Evolutionary conservation across 2,888 invertebrate genomes (phyloP), one percentile per base, ranked within the genome.

Genomic region (Ormyrus thymus): DNA sequence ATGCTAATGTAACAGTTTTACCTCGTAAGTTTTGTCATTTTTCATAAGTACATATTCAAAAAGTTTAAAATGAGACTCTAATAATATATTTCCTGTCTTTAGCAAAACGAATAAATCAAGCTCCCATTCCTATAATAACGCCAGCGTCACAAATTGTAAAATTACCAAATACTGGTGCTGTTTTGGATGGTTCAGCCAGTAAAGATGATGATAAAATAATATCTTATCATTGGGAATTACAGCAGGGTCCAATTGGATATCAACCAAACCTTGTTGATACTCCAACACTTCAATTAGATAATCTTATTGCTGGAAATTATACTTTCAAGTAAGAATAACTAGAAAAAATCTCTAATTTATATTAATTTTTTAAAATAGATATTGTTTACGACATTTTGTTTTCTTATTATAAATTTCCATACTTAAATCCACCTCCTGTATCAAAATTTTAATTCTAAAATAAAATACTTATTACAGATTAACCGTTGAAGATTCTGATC

Each of bases 161-260:
- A 85, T 92, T 97, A 83, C 97, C 98, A 0, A 98, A 97, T 84
- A 95, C 95, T 0, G 95, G 95, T 61, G 97, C 97, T 0, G 96
- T 98, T 48, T 92, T 98, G 48, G 98, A 98, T 90, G 98, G 94
- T 59, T 93, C 93, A 1, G 89, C 95, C 0, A 96, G 96, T 85
- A 93, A 92, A 87, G 95, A 96, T 84, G 97, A 98, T 86, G 96
- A 96, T 86, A 94, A 94, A 80, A 96, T 98, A 81, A 93, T 95
- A 83, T 94, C 94, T 0, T 98, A 96, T 94, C 96, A 96, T 87
- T 98, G 98, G 98, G 97, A 98, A 89, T 91, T 97, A 51, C 95
- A 96, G 53, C 94, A 95, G 76, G 97, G 97, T 0, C 98, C 98
- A 0, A 91, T 93, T 73, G 96, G 96, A 29, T 97, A 97, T 90